Evolutionary conservation across 2,113 vertebrate species (phyloP).

Genomic region (Tyrannus savana): DNA sequence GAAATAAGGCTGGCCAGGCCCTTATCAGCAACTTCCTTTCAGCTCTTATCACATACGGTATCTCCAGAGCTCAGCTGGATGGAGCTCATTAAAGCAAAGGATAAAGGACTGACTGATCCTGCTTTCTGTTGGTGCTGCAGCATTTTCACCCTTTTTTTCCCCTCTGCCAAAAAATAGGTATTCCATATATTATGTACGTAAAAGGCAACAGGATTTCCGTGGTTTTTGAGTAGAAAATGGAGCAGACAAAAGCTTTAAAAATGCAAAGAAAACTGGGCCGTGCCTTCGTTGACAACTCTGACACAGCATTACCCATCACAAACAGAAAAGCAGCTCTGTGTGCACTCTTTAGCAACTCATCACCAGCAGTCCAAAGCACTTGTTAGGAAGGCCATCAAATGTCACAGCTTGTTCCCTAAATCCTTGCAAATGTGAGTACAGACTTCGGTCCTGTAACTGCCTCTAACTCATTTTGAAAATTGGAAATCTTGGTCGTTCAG

Average conservation of each 20-base stretch:
- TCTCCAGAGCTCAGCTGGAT: not conserved
- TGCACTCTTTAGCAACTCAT: not conserved
- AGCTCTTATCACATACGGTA: not conserved
- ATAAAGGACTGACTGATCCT: not conserved
- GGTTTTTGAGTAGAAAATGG: not conserved
- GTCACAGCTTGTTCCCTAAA: not conserved
- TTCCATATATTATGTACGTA: not conserved
- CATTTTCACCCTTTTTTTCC: not conserved
- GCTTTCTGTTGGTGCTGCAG: not conserved
- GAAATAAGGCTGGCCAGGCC: not conserved
- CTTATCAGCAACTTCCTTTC: not conserved
- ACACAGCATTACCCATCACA: not conserved
- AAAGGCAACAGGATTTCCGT: not conserved
- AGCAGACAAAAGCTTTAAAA: not conserved
- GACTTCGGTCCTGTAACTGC: not conserved
- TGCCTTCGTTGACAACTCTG: not conserved
- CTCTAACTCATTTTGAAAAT: not conserved
- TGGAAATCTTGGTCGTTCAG: not conserved
- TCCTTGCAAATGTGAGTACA: not conserved
- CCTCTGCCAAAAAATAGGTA: not conserved
- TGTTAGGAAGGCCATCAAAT: not conserved
- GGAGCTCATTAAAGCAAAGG: not conserved
- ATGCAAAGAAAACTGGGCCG: not conserved
- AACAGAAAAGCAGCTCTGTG: not conserved
- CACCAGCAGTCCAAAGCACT: not conserved